phyloP scores from a whole-genome alignment of 2,113 vertebrate species.

The Sialia sialis region DNA sequence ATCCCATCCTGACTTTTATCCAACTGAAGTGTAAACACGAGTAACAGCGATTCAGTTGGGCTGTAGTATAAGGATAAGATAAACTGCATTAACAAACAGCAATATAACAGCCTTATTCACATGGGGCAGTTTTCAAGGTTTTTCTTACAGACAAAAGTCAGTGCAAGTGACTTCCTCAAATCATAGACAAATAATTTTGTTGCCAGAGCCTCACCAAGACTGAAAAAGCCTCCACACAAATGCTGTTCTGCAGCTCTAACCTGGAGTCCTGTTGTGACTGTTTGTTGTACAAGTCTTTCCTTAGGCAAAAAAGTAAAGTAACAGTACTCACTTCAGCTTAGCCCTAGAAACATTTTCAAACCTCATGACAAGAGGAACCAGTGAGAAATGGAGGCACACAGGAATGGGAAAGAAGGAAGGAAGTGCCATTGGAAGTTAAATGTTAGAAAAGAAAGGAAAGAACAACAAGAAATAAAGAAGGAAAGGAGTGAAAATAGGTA shows the following conservation, averaged over 20 bases:
- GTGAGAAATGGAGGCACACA: not conserved
- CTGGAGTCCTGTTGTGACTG: not conserved
- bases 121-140: not conserved
- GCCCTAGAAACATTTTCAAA: not conserved
- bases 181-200: not conserved
- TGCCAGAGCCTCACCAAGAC: not conserved
- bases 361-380: not conserved
- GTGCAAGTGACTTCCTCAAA: not conserved
- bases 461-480: not conserved
- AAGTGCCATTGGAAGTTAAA: not conserved
- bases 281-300: not conserved
- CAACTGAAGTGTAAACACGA: not conserved
- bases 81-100: not conserved
- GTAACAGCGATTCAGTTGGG: not conserved
- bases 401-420: not conserved
- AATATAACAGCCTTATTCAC: not conserved
- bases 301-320: not conserved
- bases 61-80: not conserved
- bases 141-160: not conserved
- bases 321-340: not conserved
- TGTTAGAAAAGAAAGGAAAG: not conserved
- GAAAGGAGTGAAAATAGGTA: not conserved
- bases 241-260: not conserved
- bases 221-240: not conserved
- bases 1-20: not conserved